These are phyloP conservation scores for Leucosticte australis DNA, from an alignment of 2,113 vertebrate genomes.

Conservation along the genomic window DNA sequence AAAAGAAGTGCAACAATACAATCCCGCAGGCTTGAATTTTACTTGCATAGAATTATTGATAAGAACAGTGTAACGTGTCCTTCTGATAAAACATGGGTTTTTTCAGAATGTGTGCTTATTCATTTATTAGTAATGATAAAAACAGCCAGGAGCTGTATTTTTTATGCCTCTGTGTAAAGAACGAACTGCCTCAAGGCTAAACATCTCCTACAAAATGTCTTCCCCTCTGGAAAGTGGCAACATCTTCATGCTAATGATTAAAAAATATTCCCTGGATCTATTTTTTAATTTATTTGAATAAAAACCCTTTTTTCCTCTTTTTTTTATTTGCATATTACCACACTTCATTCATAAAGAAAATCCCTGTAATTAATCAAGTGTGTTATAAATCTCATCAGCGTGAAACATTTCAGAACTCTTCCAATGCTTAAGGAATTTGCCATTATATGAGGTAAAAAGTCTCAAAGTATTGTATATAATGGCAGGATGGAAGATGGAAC, in stretches of 20 bases:
- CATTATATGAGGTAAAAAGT: neutral
- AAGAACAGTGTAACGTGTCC: slow-evolving; percentile 43
- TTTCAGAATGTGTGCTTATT: slow-evolving; percentile 41
- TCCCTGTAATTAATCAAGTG: neutral
- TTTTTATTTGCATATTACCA: neutral
- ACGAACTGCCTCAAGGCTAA: slow-evolving; percentile 57
- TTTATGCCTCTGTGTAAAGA: slow-evolving; percentile 56
- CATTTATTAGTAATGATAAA: slow-evolving; percentile 62
- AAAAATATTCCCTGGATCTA: slow-evolving; percentile 33
- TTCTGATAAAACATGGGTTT: slow-evolving; percentile 36
- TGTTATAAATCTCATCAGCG: neutral
- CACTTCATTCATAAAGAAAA: slow-evolving; percentile 8
- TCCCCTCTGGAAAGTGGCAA: slow-evolving; percentile 35
- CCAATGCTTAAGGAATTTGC: neutral
- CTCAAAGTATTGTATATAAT: neutral
- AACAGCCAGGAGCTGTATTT: slow-evolving; percentile 55
- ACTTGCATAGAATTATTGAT: slow-evolving; percentile 64
- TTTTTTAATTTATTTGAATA: neutral
- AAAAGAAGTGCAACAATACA: slow-evolving; percentile 25
- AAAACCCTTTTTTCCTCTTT: fast-evolving
- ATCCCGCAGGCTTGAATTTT: slow-evolving; percentile 30
- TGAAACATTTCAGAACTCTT: neutral
- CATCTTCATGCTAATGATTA: slow-evolving; percentile 55
- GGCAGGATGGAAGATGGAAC: neutral
- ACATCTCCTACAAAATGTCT: slow-evolving; percentile 36